Evolutionary conservation across 2,797 vertebrate genomes (phyloP).

Genomic region (Knipowitschia caucasica): DNA sequence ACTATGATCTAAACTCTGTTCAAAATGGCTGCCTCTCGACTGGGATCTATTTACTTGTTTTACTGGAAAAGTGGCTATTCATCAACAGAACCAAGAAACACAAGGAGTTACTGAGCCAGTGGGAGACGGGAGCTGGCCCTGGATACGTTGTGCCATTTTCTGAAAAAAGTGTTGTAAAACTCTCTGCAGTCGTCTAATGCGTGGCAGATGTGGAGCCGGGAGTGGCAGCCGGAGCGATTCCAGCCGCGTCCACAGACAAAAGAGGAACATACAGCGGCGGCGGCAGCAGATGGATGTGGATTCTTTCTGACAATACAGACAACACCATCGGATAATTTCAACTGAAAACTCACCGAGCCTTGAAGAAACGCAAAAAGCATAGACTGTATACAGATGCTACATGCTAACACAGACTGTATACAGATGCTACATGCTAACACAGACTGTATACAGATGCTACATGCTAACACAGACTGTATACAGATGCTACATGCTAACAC

Average conservation of each 20-base stretch:
- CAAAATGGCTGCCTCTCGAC: conserved; percentile 6
- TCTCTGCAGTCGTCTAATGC: conserved; percentile 31
- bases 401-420: too few species aligned
- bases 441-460: too few species aligned
- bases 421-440: too few species aligned
- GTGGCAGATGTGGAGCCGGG: conserved; percentile 40
- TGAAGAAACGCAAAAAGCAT: neutral
- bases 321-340: conserved; percentile 28
- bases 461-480: too few species aligned
- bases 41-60: conserved; percentile 10
- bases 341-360: conserved; percentile 26
- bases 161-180: conserved; percentile 33
- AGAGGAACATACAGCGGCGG: conserved; percentile 17
- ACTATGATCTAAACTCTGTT: conserved; percentile 12
- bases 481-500: too few species aligned
- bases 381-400: too few species aligned
- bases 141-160: conserved; percentile 21
- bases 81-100: conserved; percentile 24
- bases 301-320: conserved; percentile 46
- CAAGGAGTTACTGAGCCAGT: conserved; percentile 25
- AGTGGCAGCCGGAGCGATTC: conserved; percentile 48
- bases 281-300: conserved; percentile 33
- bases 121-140: conserved; percentile 25
- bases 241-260: neutral
- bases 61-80: conserved; percentile 18